Conservation (phyloP, 1,140 invertebrate genomes). For the Nilaparvata lugens region DNA sequence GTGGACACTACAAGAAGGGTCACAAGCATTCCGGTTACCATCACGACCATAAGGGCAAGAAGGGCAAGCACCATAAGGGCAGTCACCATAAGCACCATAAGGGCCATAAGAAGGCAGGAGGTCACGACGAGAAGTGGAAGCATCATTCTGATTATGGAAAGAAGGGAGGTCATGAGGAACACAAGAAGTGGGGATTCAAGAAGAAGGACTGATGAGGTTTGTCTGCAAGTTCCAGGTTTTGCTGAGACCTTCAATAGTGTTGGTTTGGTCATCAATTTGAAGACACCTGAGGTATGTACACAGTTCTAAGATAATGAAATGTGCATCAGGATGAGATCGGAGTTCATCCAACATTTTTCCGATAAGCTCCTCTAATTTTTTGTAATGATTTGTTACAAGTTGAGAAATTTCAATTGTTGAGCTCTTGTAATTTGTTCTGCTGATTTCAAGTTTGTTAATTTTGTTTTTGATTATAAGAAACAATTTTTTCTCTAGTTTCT, state of each 20-base stretch:
- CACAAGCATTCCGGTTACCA: slow-evolving; percentile 56
- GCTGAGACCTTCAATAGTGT: no score
- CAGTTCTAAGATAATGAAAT: neutral
- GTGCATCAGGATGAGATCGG: neutral
- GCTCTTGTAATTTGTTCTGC: no score
- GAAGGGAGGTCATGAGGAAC: slow-evolving; percentile 53
- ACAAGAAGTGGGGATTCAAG: slow-evolving; percentile 52
- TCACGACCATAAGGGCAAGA: slow-evolving; percentile 48
- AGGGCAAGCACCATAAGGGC: slow-evolving; percentile 50
- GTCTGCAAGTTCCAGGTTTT: neutral
- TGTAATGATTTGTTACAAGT: no score
- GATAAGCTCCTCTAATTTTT: no score
- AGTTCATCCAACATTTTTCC: no score
- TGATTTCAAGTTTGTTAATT: no score
- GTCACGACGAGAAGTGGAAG: slow-evolving; percentile 54
- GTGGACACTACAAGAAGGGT: slow-evolving; percentile 63
- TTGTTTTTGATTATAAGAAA: no score
- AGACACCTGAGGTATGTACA: neutral
- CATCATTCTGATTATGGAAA: slow-evolving; percentile 54
- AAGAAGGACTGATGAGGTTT: slow-evolving; percentile 19
- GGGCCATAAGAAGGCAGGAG: slow-evolving; percentile 56
- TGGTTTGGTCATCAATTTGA: neutral
- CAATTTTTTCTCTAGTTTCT: no score
- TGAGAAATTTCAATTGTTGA: no score
- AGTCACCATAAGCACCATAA: slow-evolving; percentile 48